Percentiles rank a stretch among this genome's conserved stretches.
phyloP scores from a whole-genome alignment of 2,113 vertebrate genomes.

The Emydocephalus ijimae region DNA sequence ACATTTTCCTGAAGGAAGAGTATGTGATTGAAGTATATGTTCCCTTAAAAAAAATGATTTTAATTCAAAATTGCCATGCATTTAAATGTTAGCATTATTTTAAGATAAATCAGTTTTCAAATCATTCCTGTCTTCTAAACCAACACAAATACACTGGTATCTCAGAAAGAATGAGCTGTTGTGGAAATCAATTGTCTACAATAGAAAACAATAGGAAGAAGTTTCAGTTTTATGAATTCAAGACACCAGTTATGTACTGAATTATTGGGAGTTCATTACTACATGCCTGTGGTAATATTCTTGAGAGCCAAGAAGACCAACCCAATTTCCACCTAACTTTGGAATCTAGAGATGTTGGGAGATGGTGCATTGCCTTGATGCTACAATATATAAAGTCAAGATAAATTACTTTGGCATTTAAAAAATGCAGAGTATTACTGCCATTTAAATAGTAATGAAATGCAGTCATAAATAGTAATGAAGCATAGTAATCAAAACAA shows the following conservation, averaged over 20 bases:
- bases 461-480: not conserved
- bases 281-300: not conserved
- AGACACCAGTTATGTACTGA: not conserved
- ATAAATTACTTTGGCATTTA: not conserved
- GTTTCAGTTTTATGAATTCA: not conserved
- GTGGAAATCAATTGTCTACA: not conserved
- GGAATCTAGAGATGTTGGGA: not conserved
- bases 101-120: not conserved
- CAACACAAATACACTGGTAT: not conserved
- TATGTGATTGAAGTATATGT: not conserved
- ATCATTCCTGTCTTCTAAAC: conserved; percentile 3
- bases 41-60: not conserved
- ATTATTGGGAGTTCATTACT: not conserved
- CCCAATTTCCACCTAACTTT: not conserved
- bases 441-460: conserved; percentile 25
- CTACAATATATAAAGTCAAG: not conserved
- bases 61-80: not conserved
- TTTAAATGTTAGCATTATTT: not conserved
- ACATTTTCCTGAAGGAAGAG: not conserved
- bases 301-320: not conserved
- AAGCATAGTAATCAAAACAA: not conserved
- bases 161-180: not conserved
- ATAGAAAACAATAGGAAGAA: not conserved
- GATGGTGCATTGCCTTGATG: conserved; percentile 22
- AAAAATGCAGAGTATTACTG: not conserved